A percentile compares a stretch with the other conserved stretches of the same genome.
These are phyloP conservation scores for Lasiurus borealis DNA, from an alignment of 2,113 vertebrate species.

Conservation along the genomic window DNA sequence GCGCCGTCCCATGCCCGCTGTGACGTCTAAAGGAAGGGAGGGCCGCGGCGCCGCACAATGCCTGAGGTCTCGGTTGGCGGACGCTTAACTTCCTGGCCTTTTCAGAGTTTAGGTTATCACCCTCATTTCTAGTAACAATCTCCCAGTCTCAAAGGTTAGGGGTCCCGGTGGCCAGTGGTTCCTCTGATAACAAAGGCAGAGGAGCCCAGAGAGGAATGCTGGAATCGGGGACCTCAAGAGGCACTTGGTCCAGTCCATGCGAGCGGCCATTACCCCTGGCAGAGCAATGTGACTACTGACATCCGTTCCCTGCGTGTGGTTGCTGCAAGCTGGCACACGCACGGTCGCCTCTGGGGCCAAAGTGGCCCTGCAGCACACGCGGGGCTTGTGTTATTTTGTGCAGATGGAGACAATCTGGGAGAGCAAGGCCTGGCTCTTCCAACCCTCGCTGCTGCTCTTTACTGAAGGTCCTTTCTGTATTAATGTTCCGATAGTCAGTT, in stretches of 20 bases:
- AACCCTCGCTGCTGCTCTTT: neutral
- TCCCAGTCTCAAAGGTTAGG: too few relatives aligned
- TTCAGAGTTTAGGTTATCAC: slow-evolving; percentile 39
- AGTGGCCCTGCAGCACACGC: neutral
- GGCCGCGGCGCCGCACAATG: neutral
- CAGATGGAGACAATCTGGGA: neutral
- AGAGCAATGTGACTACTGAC: neutral
- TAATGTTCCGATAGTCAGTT: neutral
- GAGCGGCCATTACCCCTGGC: neutral
- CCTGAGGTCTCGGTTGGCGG: neutral
- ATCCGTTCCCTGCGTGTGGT: neutral
- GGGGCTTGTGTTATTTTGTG: neutral
- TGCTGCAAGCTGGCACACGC: neutral
- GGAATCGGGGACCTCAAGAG: neutral
- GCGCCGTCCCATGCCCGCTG: neutral
- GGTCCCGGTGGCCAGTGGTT: neutral
- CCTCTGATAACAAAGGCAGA: neutral
- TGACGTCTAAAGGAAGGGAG: slow-evolving; percentile 22
- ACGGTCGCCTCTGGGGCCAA: neutral
- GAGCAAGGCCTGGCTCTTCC: neutral
- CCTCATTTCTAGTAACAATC: too few relatives aligned
- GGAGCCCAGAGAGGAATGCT: neutral
- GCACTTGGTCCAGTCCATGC: neutral
- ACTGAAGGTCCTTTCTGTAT: neutral
- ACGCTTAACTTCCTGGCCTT: slow-evolving; percentile 15